A percentile compares a stretch with the other conserved stretches of the same genome.
Conservation (phyloP, 2,888 invertebrate genomes). For the Conchocele bisecta region DNA sequence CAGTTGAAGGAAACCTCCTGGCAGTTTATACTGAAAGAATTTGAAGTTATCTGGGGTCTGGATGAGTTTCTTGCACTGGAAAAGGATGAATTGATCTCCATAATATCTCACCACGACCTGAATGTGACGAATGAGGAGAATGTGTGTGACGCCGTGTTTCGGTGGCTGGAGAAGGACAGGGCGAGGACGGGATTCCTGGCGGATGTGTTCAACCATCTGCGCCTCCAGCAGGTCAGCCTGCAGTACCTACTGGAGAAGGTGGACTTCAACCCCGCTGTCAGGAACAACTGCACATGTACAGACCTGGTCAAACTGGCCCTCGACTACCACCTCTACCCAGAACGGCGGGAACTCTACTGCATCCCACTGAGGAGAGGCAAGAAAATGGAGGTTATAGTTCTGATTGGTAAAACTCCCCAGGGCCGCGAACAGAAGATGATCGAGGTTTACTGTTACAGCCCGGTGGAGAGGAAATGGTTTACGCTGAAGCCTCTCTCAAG, state of each 20-base stretch:
- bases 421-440: slow-evolving; percentile 57
- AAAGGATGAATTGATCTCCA: slow-evolving; percentile 61
- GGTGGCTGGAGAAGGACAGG: slow-evolving; percentile 62
- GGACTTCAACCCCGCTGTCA: slow-evolving; percentile 51
- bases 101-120: slow-evolving; percentile 56
- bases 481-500: slow-evolving; percentile 54
- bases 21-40: slow-evolving; percentile 58
- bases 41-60: slow-evolving; percentile 57
- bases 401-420: slow-evolving; percentile 60
- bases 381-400: slow-evolving; percentile 55
- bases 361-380: slow-evolving; percentile 48
- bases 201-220: slow-evolving; percentile 57
- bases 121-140: slow-evolving; percentile 60
- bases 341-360: slow-evolving; percentile 48
- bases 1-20: slow-evolving; percentile 54
- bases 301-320: slow-evolving; percentile 52
- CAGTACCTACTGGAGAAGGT: slow-evolving; percentile 60
- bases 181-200: slow-evolving; percentile 46
- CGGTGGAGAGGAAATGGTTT: slow-evolving; percentile 56
- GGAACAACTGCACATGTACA: slow-evolving; percentile 48
- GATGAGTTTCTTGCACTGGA: slow-evolving; percentile 62
- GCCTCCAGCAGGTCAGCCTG: slow-evolving; percentile 60
- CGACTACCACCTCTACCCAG: slow-evolving; percentile 57
- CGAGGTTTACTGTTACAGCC: slow-evolving; percentile 59
- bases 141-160: slow-evolving; percentile 62